These are phyloP conservation scores for Thyatira batis DNA, from an alignment of 2,888 invertebrate genomes.

Conservation along the genomic window DNA sequence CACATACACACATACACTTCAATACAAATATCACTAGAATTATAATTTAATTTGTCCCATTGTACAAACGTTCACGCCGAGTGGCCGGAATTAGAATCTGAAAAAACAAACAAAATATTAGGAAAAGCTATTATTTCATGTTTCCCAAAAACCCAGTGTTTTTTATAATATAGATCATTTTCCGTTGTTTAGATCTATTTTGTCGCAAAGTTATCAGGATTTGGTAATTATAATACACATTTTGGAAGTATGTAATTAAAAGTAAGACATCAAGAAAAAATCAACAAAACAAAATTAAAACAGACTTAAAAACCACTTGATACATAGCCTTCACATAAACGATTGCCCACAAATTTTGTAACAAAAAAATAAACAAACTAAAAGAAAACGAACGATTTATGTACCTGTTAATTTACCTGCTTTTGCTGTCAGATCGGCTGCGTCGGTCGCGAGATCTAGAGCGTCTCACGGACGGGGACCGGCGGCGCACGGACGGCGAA, in stretches of 20 bases:
- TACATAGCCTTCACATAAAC: constrained; percentile 21
- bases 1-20: constrained; percentile 6
- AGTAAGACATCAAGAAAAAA: too few species aligned
- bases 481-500: constrained; percentile 70
- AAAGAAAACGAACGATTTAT: constrained; percentile 4
- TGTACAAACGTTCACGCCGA: constrained; percentile 5
- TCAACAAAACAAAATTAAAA: too few species aligned
- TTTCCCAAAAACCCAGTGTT: too few species aligned
- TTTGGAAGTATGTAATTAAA: too few species aligned
- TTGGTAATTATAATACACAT: too few species aligned
- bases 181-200: too few species aligned
- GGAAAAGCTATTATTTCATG: background rate
- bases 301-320: too few species aligned
- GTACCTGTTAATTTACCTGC: constrained; percentile 49
- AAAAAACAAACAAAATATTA: constrained; percentile 1
- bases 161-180: too few species aligned
- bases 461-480: constrained; percentile 68
- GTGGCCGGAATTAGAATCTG: constrained; percentile 8
- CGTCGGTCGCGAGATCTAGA: constrained; percentile 73
- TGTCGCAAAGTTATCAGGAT: too few species aligned
- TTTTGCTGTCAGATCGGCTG: constrained; percentile 75
- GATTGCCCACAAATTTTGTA: constrained; percentile 8
- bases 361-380: constrained; percentile 14
- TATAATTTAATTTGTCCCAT: constrained; percentile 10
- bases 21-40: background rate